Evolutionary conservation across 35 echinoderm and acorn worm species (phyloP), one percentile per base, ranked within the genome.

Genomic region (Eucidaris tribuloides): DNA sequence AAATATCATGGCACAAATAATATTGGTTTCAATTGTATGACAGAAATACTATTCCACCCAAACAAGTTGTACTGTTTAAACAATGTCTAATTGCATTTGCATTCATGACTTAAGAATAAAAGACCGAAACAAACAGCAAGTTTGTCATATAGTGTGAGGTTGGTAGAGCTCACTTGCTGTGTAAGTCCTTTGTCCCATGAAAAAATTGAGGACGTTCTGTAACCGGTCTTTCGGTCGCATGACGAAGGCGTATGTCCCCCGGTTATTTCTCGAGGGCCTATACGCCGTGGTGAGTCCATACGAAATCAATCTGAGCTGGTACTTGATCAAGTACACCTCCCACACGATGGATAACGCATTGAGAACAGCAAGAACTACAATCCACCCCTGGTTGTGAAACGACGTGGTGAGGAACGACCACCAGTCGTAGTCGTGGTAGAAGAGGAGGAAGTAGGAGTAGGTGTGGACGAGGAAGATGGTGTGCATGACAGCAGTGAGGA

Each of bases 321-420:
- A 77, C 5, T 22, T 57, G 2, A 91, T 39, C 20, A 99, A 61
- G 13, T 45, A 65, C 49, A 84, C 36, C 36, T 83, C 89, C 90
- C 96, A 91, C 19, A 99, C n/a, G 54, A 93, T 89, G 33, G 96
- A 99, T 1, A 65, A 20, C 20, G 68, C 23, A 41, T 99, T 99
- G 1, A 93, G 27, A 27, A 79, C 20, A 15, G 74, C 65, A 23
- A 99, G 32, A 5, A 60, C 41, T 35, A 81, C 74, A 13, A 99
- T 27, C 96, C 96, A 99, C 3, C 81, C 77, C 44, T 90, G 74
- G 42, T 63, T 23, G 20, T 82, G 55, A 14, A 87, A 77, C 28
- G 86, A 28, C 4, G 58, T 72, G 13, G 36, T 56, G 15, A 76
- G 31, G 4, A 87, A 65, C 9, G 87, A 49, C 28, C 19, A 65